A percentile compares a stretch with the other conserved stretches of the same genome.
Evolutionary conservation across 2,113 vertebrate genomes (phyloP).

Genomic region (Casuarius casuarius): DNA sequence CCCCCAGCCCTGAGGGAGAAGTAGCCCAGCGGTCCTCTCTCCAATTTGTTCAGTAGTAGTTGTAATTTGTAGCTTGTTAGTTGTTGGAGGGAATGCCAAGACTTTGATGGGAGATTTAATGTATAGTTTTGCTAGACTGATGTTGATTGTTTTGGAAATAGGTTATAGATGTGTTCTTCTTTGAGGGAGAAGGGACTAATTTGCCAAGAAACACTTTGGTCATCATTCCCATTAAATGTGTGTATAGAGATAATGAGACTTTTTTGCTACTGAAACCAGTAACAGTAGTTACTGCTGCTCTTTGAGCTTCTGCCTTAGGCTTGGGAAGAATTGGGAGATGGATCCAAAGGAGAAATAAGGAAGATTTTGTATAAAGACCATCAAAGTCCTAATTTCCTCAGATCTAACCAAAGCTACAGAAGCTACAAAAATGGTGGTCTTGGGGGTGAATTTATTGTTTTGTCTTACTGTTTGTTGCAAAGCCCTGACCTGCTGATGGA

Average conservation of each 20-base stretch:
- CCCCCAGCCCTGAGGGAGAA: neutral
- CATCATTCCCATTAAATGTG: constrained; percentile 43
- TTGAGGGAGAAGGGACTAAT: neutral
- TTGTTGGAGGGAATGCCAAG: neutral
- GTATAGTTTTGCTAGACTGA: constrained; percentile 10
- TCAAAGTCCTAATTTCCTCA: constrained; percentile 3
- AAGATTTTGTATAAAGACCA: neutral
- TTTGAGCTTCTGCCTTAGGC: neutral
- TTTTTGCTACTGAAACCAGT: neutral
- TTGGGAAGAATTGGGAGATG: neutral
- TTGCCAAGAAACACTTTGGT: constrained; percentile 50
- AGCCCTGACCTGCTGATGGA: constrained; percentile 22
- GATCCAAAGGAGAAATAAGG: constrained; percentile 16
- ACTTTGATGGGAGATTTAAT: neutral
- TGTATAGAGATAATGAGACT: constrained; percentile 12
- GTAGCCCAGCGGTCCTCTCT: neutral
- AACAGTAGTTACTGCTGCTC: neutral
- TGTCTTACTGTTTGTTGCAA: constrained; percentile 19
- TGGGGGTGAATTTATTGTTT: neutral
- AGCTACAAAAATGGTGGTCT: constrained; percentile 9
- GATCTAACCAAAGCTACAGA: neutral
- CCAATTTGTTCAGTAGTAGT: neutral
- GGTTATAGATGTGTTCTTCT: constrained; percentile 36
- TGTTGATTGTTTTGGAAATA: constrained; percentile 55
- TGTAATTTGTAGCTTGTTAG: neutral